phyloP scores from a whole-genome alignment of 2,888 invertebrate species.

The Danaus chrysippus region DNA sequence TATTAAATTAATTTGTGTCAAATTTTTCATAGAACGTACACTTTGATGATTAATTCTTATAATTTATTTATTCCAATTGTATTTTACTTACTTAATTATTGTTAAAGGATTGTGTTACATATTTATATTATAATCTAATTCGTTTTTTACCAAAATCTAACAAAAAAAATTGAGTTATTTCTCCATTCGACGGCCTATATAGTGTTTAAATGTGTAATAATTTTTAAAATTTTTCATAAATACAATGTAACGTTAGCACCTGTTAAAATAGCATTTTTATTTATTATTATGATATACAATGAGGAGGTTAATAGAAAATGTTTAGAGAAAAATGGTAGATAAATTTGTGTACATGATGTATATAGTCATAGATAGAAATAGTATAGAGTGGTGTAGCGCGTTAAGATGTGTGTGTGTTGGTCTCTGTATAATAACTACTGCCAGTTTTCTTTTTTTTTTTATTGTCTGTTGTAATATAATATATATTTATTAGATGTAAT shows the following conservation, averaged over 20 bases:
- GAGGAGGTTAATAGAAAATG: neutral
- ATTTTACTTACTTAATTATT: too few species aligned
- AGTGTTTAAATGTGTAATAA: neutral
- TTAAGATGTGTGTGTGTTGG: constrained; percentile 44
- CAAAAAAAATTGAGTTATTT: neutral
- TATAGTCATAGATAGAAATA: constrained; percentile 63
- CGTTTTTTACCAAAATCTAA: neutral
- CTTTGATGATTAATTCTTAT: too few species aligned
- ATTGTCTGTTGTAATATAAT: constrained; percentile 27
- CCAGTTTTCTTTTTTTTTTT: constrained; percentile 15
- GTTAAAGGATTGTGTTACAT: too few species aligned
- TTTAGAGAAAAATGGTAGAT: constrained; percentile 39
- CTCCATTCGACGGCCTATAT: neutral
- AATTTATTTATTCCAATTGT: too few species aligned
- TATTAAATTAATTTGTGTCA: too few species aligned
- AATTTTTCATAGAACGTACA: too few species aligned
- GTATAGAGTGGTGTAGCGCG: constrained; percentile 61
- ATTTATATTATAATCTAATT: neutral
- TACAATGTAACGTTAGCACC: constrained; percentile 43
- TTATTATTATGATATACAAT: neutral
- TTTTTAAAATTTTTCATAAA: neutral
- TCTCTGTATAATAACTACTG: constrained; percentile 38
- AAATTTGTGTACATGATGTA: constrained; percentile 70
- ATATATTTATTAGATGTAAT: constrained; percentile 8
- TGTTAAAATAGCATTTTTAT: constrained; percentile 58